Evolutionary conservation across 2,888 invertebrate species (phyloP).

Genomic region (Cancer borealis): DNA sequence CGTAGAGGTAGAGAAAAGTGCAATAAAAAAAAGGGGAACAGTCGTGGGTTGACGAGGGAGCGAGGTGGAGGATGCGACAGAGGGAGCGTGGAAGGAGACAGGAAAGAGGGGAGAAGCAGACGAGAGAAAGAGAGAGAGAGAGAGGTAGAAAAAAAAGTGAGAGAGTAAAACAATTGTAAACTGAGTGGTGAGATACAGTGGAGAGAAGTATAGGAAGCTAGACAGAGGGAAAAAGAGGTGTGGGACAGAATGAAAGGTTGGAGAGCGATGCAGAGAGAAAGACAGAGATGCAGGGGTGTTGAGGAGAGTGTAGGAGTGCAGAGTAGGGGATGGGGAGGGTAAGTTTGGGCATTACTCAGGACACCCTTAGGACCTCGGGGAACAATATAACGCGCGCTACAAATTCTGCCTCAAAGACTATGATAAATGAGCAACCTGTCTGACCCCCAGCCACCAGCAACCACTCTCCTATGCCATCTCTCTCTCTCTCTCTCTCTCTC

Average conservation of each 20-base stretch:
- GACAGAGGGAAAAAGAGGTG: neutral
- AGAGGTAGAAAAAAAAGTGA: neutral
- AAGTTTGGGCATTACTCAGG: conserved; percentile 34
- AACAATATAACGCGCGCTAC: conserved; percentile 58
- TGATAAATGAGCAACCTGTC: conserved; percentile 53
- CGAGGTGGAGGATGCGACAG: neutral
- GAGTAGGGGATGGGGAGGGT: neutral
- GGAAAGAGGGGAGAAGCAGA: neutral
- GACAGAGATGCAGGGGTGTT: neutral
- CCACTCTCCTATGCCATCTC: conserved; percentile 25
- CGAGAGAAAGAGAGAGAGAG: neutral
- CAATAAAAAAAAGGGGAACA: neutral
- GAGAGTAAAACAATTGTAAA: neutral
- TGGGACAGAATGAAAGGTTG: neutral
- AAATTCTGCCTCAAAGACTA: conserved; percentile 57
- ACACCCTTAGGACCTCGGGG: conserved; percentile 40
- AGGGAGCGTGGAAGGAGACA: neutral
- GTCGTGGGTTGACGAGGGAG: neutral
- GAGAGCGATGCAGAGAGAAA: neutral
- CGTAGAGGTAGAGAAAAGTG: neutral
- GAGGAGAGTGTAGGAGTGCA: neutral
- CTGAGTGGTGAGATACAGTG: neutral
- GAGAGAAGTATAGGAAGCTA: neutral
- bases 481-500: conserved; percentile 12
- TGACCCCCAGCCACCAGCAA: neutral